Conservation (phyloP, 2,113 vertebrate genomes). For the Meles meles region DNA sequence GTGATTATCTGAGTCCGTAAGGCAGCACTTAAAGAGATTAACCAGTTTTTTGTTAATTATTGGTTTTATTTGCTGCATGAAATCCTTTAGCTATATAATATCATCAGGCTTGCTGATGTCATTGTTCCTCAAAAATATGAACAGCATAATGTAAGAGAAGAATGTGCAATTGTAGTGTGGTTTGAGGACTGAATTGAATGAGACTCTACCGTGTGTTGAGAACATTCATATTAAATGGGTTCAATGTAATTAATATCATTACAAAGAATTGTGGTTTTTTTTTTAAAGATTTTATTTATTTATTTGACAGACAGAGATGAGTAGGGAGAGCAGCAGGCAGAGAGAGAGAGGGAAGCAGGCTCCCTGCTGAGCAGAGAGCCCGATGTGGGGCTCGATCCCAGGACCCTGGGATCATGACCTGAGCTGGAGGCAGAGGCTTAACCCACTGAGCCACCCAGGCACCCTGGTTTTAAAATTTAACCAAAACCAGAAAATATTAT, state of each 20-base stretch:
- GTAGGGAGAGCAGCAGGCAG: no score
- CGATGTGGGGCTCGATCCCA: no score
- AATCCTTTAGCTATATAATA: neutral
- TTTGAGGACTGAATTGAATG: neutral
- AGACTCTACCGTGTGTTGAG: neutral
- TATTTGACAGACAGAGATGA: no score
- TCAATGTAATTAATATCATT: neutral
- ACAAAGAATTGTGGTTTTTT: neutral
- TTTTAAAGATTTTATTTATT: no score
- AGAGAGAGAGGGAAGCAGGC: no score
- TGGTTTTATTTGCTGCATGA: neutral
- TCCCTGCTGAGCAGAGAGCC: no score
- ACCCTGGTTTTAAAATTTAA: neutral
- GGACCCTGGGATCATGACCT: no score
- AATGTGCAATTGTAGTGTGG: neutral
- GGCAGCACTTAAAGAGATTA: neutral
- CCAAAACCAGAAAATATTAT: neutral
- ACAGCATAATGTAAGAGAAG: conserved; percentile 11
- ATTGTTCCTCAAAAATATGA: neutral
- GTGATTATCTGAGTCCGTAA: neutral
- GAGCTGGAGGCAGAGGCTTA: no score
- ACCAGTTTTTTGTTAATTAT: neutral
- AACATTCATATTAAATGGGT: neutral
- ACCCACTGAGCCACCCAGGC: no score
- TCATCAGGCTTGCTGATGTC: neutral